Conservation (phyloP, 2,113 vertebrate species). For the Dryoscopus gambensis region DNA sequence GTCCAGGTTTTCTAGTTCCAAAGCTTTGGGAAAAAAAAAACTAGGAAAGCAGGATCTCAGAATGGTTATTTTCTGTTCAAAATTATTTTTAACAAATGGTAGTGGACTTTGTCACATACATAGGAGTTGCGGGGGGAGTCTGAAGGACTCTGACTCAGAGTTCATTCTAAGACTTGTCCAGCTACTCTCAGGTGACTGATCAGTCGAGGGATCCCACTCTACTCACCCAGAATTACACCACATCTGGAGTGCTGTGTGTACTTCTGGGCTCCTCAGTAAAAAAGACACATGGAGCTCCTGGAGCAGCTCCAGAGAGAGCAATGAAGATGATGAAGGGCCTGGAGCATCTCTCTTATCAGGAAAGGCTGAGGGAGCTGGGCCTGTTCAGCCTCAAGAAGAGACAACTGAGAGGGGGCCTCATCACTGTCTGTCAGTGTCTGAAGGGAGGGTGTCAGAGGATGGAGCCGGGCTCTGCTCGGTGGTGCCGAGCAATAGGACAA, state of each 20-base stretch:
- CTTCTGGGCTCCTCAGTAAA: neutral
- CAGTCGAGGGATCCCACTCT: neutral
- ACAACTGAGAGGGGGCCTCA: no score
- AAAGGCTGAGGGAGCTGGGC: neutral
- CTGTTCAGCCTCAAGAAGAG: neutral
- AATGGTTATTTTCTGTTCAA: neutral
- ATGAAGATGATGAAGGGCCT: rapidly evolving
- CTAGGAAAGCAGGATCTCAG: neutral
- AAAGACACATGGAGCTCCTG: neutral
- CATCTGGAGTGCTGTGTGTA: neutral
- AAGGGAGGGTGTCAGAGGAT: neutral
- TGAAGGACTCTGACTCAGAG: neutral
- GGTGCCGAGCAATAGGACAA: neutral
- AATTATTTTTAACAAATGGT: neutral
- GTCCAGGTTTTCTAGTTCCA: neutral
- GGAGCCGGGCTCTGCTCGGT: neutral
- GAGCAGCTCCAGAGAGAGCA: neutral
- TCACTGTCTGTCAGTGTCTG: neutral
- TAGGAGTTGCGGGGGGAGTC: rapidly evolving
- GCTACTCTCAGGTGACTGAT: neutral
- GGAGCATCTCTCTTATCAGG: neutral
- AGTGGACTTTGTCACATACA: neutral
- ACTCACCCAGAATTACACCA: neutral
- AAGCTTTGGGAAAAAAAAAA: neutral
- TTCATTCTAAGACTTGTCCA: neutral